Percentiles rank a stretch among this genome's conserved stretches.
Evolutionary conservation across 2,797 vertebrate genomes (phyloP).

Genomic region (Notoglanidium macrostoma): DNA sequence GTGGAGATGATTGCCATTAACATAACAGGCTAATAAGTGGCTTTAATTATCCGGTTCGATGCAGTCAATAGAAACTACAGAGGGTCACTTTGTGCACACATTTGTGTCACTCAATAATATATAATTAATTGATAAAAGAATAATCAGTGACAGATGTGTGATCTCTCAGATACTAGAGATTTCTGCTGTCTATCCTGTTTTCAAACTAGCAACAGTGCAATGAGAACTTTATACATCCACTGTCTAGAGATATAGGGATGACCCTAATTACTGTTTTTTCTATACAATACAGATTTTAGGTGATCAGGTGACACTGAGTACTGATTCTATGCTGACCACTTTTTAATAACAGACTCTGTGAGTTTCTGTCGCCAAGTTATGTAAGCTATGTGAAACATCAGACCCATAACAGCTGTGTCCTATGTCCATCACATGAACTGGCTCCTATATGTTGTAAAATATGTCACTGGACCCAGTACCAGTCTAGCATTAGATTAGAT

Average conservation of each 20-base stretch:
- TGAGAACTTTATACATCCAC: background rate
- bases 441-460: background rate
- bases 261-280: background rate
- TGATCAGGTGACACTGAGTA: background rate
- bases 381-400: slow-evolving; percentile 5
- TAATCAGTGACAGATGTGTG: background rate
- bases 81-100: background rate
- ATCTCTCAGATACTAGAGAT: background rate
- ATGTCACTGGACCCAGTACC: background rate
- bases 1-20: background rate
- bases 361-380: background rate
- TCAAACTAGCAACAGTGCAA: background rate
- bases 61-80: background rate
- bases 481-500: background rate
- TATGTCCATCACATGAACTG: background rate
- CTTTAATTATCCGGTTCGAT: background rate
- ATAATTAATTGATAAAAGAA: background rate
- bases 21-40: background rate
- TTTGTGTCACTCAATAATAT: background rate
- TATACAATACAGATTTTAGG: background rate
- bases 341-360: background rate
- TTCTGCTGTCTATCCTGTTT: background rate
- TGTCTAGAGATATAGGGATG: background rate
- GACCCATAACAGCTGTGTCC: background rate
- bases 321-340: background rate